Percentiles rank a stretch among this genome's conserved stretches.
Evolutionary conservation across 2,888 invertebrate genomes (phyloP).

Genomic region (Luffia ferchaultella): DNA sequence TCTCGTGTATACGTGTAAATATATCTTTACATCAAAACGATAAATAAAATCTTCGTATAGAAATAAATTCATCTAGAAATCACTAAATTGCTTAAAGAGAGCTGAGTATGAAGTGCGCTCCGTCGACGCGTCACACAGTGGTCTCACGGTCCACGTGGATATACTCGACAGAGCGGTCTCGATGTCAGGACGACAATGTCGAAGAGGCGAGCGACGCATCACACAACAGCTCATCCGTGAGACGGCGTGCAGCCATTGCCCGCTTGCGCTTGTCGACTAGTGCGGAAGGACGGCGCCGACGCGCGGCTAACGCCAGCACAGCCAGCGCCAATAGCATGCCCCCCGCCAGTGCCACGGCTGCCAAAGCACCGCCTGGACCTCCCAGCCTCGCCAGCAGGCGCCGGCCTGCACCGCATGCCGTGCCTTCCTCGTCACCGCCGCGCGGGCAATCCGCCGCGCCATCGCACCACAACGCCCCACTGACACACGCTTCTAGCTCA

Average conservation of each 20-base stretch:
- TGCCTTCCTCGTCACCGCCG: slow-evolving; percentile 77
- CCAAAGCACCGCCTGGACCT: slow-evolving; percentile 65
- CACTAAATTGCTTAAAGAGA: slow-evolving; percentile 14
- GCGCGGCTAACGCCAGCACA: slow-evolving; percentile 57
- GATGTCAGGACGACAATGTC: slow-evolving; percentile 83
- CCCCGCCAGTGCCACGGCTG: slow-evolving; percentile 62
- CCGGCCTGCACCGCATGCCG: slow-evolving; percentile 66
- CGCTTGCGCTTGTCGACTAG: slow-evolving; percentile 63
- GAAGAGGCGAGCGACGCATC: slow-evolving; percentile 66
- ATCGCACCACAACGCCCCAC: slow-evolving; percentile 78
- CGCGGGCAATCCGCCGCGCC: slow-evolving; percentile 73
- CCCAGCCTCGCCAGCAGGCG: slow-evolving; percentile 71
- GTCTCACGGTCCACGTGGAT: slow-evolving; percentile 94
- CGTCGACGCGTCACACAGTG: slow-evolving; percentile 74
- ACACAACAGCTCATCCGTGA: slow-evolving; percentile 75
- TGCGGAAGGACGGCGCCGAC: slow-evolving; percentile 68
- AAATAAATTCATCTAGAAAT: background rate
- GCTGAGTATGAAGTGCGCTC: slow-evolving; percentile 24
- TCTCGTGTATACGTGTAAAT: background rate
- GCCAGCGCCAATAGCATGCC: slow-evolving; percentile 28
- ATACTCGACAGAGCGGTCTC: slow-evolving; percentile 89
- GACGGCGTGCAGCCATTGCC: slow-evolving; percentile 58
- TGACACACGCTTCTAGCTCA: slow-evolving; percentile 81
- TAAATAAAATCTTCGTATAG: background rate
- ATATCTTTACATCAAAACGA: background rate